phyloP scores from a whole-genome alignment of 1,140 invertebrate genomes.

The Argopecten irradians region DNA sequence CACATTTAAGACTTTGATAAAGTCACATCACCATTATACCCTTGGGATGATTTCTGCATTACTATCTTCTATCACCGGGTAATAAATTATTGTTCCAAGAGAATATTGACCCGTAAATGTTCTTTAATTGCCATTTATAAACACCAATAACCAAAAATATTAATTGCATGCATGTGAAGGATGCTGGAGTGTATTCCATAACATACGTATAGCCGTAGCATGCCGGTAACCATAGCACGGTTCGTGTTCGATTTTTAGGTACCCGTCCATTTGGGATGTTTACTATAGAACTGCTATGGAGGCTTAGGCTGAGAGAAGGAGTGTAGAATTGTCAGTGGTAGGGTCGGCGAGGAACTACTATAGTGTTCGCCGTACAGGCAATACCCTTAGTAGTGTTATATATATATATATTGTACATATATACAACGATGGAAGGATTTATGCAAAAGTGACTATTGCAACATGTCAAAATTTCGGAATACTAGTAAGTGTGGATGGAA shows the following conservation, averaged over 20 bases:
- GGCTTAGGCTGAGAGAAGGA: constrained; percentile 4
- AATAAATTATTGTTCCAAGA: too few species aligned
- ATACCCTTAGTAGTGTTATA: neutral
- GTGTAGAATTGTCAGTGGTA: neutral
- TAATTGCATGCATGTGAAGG: neutral
- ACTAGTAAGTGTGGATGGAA: neutral
- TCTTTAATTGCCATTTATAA: too few species aligned
- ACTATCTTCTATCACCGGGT: too few species aligned
- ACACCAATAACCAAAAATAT: too few species aligned
- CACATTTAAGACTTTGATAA: too few species aligned
- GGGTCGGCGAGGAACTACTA: neutral
- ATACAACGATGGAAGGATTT: neutral
- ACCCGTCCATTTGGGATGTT: constrained; percentile 7
- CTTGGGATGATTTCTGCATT: too few species aligned
- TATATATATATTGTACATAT: constrained; percentile 14
- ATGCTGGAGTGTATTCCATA: neutral
- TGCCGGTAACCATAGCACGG: neutral
- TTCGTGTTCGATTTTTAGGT: constrained; percentile 18
- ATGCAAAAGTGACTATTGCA: constrained; percentile 2
- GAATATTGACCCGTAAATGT: too few species aligned
- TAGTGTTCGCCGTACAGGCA: constrained; percentile 10
- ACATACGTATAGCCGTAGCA: neutral
- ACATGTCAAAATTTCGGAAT: constrained; percentile 22
- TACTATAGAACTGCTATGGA: neutral
- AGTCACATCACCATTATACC: too few species aligned